A percentile compares a stretch with the other conserved stretches of the same genome.
These are phyloP conservation scores for Scaptomyza graminum DNA, from an alignment of 1,140 invertebrate genomes.

Conservation along the genomic window DNA sequence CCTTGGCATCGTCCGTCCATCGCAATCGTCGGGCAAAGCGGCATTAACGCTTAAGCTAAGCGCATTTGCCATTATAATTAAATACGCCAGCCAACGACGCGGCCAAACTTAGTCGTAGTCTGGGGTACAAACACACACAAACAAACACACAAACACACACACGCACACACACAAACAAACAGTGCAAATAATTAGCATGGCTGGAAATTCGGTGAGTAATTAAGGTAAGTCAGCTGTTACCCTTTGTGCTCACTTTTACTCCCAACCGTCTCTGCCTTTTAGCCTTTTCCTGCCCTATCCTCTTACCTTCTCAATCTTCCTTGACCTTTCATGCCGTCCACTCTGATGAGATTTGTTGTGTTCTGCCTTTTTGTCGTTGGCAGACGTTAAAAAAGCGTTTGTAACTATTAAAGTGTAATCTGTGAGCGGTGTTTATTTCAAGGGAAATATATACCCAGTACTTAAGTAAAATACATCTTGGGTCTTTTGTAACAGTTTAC, in stretches of 20 bases:
- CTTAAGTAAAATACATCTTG: neutral
- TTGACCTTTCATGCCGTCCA: slow-evolving; percentile 9
- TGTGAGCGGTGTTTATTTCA: neutral
- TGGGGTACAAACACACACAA: neutral
- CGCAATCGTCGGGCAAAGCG: slow-evolving; percentile 51
- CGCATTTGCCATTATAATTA: slow-evolving; percentile 68
- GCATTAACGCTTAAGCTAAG: slow-evolving; percentile 69
- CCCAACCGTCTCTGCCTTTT: no score
- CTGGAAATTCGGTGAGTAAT: slow-evolving; percentile 68
- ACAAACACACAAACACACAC: neutral
- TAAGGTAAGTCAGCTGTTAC: slow-evolving; percentile 77
- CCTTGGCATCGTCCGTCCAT: slow-evolving; percentile 23
- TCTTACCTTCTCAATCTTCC: slow-evolving; percentile 41
- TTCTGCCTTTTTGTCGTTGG: slow-evolving; percentile 23
- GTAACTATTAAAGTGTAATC: slow-evolving; percentile 30
- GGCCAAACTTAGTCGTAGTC: slow-evolving; percentile 9
- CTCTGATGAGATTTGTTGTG: slow-evolving; percentile 39
- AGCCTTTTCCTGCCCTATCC: slow-evolving; percentile 6
- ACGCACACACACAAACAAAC: slow-evolving; percentile 19
- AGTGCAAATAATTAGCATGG: slow-evolving; percentile 75
- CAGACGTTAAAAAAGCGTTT: slow-evolving; percentile 37
- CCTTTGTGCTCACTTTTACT: slow-evolving; percentile 16
- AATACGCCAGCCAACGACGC: slow-evolving; percentile 52
- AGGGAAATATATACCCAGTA: neutral
- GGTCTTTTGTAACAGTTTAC: no score